Conservation (phyloP, 2,113 vertebrate genomes). For the Platysteira castanea region DNA sequence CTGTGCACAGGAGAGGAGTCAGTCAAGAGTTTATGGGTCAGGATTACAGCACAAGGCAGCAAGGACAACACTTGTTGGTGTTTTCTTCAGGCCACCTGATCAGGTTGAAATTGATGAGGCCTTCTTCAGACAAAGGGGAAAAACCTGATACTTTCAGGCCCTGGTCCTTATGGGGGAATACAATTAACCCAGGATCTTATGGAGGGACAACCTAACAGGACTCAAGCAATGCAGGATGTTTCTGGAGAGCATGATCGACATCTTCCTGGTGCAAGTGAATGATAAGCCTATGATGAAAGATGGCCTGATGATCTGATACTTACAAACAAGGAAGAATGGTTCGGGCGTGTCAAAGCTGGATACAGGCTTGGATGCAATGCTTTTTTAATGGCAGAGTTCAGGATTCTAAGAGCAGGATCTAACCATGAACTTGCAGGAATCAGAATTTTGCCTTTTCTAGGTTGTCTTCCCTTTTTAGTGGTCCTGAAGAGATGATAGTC, state of each 20-base stretch:
- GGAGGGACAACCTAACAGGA: not conserved
- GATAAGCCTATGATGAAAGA: not conserved
- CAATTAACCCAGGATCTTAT: not conserved
- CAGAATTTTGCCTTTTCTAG: not conserved
- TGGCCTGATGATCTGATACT: not conserved
- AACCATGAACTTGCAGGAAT: not conserved
- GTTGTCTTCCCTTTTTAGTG: not conserved
- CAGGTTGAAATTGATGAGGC: not conserved
- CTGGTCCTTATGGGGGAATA: not conserved
- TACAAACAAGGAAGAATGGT: not conserved
- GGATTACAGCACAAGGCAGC: not conserved
- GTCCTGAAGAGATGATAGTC: not conserved
- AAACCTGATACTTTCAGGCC: not conserved
- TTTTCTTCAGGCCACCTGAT: not conserved
- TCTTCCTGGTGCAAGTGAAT: not conserved
- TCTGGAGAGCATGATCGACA: not conserved
- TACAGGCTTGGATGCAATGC: not conserved
- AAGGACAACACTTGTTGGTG: not conserved
- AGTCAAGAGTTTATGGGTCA: not conserved
- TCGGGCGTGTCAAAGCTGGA: not conserved
- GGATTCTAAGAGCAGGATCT: not conserved
- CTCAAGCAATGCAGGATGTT: not conserved
- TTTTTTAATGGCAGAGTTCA: not conserved
- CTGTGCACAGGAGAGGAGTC: not conserved
- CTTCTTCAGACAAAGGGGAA: not conserved